These are phyloP conservation scores for Hystrix brachyura DNA, from an alignment of 2,113 vertebrate species.

Conservation along the genomic window DNA sequence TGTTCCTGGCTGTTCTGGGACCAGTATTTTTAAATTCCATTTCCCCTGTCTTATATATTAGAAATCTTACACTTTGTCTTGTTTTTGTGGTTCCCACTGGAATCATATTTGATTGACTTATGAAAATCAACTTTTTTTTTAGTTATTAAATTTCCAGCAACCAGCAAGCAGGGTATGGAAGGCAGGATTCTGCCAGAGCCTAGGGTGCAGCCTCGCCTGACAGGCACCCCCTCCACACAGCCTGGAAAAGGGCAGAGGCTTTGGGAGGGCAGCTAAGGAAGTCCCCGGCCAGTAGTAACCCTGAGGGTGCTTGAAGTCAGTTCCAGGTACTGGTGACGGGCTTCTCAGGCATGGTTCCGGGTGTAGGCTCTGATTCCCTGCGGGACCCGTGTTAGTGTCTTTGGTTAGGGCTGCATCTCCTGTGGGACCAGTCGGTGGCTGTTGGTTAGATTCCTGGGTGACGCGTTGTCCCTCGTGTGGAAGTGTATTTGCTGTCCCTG, in stretches of 20 bases:
- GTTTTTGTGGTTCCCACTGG: not conserved
- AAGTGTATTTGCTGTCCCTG: not conserved
- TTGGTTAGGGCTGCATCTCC: too few relatives aligned
- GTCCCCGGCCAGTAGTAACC: too few relatives aligned
- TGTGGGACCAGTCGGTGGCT: not conserved
- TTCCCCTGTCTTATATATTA: not conserved
- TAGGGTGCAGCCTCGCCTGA: not conserved
- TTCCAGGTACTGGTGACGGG: not conserved
- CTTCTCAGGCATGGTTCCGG: not conserved
- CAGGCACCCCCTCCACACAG: not conserved
- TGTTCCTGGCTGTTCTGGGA: not conserved
- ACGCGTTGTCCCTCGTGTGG: fast-evolving
- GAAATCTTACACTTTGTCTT: not conserved
- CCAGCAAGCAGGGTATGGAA: too few relatives aligned
- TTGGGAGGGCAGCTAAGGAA: not conserved
- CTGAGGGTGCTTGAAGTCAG: not conserved
- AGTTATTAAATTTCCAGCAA: not conserved
- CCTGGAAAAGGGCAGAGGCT: not conserved
- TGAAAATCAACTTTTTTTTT: not conserved
- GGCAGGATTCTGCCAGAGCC: not conserved
- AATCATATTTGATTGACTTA: not conserved
- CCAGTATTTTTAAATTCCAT: fast-evolving
- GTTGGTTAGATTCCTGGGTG: not conserved
- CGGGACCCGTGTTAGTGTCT: not conserved
- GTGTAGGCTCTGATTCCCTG: not conserved